Conservation (phyloP, 2,797 vertebrate species). For the Bucorvus abyssinicus region DNA sequence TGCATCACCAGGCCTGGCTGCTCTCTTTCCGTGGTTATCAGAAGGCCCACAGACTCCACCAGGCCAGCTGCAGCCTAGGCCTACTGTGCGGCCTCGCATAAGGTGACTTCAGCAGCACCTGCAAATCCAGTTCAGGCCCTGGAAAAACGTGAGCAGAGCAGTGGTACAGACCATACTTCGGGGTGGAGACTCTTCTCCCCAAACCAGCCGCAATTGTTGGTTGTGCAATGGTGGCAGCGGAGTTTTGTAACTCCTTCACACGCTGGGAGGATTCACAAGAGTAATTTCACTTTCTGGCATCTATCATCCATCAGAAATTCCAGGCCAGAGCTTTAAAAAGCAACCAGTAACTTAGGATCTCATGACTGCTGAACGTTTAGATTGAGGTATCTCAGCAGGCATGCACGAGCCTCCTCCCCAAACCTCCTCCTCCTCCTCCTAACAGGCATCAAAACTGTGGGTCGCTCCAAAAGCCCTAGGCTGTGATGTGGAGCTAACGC, state of each 20-base stretch:
- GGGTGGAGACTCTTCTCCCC: constrained; percentile 26
- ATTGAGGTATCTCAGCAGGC: neutral
- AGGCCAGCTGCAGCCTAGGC: neutral
- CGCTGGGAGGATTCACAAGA: constrained; percentile 13
- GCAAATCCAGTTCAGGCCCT: constrained; percentile 11
- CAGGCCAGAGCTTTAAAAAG: constrained; percentile 40
- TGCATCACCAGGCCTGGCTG: neutral
- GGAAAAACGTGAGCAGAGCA: neutral
- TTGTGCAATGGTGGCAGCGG: constrained; percentile 29
- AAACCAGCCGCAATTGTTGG: neutral
- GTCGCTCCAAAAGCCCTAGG: neutral
- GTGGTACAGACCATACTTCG: neutral
- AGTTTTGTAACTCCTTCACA: constrained; percentile 27
- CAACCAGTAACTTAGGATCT: neutral
- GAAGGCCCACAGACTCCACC: neutral
- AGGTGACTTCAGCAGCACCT: neutral
- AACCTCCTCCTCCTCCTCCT: neutral
- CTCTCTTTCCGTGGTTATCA: neutral
- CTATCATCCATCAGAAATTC: constrained; percentile 27
- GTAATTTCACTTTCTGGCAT: constrained; percentile 59
- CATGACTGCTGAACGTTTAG: neutral
- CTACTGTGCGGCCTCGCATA: accelerated
- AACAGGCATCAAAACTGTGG: neutral
- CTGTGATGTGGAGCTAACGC: neutral
- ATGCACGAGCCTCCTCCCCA: neutral